These are phyloP conservation scores for Nebria brevicollis DNA, from an alignment of 2,888 invertebrate genomes.

Conservation along the genomic window DNA sequence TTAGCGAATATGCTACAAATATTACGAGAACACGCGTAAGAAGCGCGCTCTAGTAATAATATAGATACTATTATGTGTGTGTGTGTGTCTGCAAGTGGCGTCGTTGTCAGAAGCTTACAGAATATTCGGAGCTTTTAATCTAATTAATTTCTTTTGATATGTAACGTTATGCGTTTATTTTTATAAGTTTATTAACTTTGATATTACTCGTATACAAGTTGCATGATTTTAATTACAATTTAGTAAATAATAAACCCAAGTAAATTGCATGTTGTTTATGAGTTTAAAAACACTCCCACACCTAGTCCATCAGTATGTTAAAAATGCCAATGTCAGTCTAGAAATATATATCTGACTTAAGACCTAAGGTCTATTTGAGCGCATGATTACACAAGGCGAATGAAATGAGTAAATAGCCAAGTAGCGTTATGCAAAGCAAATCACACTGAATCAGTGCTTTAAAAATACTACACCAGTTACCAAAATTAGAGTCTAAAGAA, in stretches of 20 bases:
- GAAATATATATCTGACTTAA: neutral
- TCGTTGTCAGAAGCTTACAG: neutral
- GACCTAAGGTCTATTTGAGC: neutral
- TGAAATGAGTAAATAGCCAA: constrained; percentile 6
- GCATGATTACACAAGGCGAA: neutral
- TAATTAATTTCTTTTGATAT: neutral
- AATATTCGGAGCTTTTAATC: neutral
- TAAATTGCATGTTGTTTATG: no score
- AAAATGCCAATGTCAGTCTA: neutral
- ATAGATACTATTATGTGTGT: neutral
- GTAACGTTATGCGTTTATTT: neutral
- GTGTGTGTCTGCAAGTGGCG: neutral
- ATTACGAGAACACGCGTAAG: neutral
- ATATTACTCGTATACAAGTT: neutral
- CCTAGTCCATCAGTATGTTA: neutral
- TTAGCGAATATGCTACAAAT: neutral
- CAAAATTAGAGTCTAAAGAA: no score
- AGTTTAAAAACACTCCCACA: no score
- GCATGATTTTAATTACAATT: neutral
- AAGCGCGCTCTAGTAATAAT: neutral
- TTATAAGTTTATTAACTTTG: neutral
- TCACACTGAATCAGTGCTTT: constrained; percentile 9
- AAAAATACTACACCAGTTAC: neutral
- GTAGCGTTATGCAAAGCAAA: constrained; percentile 3
- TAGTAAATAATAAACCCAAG: neutral